These are phyloP conservation scores for Circaetus gallicus DNA, from an alignment of 2,113 vertebrate genomes.

Conservation along the genomic window DNA sequence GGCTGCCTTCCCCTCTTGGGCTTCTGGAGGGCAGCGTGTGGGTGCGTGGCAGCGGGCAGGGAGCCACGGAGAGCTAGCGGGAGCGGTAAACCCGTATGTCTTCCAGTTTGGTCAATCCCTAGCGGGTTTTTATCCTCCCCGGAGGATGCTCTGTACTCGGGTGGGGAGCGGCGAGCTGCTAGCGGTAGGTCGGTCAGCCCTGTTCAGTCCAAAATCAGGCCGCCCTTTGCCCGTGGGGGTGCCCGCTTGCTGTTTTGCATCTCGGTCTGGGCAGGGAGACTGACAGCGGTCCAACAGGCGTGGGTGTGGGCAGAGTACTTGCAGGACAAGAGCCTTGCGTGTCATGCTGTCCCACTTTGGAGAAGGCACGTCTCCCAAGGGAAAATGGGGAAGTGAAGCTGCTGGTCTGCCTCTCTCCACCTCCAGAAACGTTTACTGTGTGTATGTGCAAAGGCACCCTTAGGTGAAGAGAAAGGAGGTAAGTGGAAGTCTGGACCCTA, in stretches of 20 bases:
- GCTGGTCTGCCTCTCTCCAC: background rate
- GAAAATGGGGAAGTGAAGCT: background rate
- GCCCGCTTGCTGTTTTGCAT: background rate
- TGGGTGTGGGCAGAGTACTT: background rate
- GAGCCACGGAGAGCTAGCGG: accelerated
- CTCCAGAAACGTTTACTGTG: background rate
- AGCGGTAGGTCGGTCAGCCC: background rate
- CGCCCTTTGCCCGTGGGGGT: accelerated
- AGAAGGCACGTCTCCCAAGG: background rate
- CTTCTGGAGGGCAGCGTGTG: background rate
- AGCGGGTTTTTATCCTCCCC: no score
- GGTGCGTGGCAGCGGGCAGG: background rate
- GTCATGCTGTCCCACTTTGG: background rate
- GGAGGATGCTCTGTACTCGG: background rate
- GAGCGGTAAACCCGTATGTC: accelerated
- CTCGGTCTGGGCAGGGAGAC: background rate
- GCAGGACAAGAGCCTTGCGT: accelerated
- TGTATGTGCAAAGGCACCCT: background rate
- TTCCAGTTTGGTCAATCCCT: background rate
- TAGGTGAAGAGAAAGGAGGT: background rate
- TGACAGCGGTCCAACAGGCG: accelerated
- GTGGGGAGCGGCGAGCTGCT: background rate
- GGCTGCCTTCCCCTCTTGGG: background rate
- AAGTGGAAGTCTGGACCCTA: background rate
- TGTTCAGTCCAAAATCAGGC: background rate